Conservation (phyloP, 2,888 invertebrate species). For the Tethea ocularis region DNA sequence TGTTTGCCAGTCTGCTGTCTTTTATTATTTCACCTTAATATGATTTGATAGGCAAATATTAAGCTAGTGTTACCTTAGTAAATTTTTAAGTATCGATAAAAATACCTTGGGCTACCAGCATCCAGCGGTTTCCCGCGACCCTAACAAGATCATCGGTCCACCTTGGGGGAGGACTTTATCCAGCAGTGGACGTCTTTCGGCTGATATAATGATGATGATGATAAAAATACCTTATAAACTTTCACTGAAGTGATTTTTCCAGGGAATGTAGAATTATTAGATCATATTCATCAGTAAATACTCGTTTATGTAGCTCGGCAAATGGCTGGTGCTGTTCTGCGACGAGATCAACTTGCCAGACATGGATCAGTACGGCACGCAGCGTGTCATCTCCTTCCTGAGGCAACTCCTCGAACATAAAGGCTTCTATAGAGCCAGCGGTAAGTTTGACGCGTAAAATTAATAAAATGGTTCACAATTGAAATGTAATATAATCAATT, state of each 20-base stretch:
- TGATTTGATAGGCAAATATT: too few species aligned
- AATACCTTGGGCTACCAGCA: too few species aligned
- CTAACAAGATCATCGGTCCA: too few species aligned
- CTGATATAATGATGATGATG: too few species aligned
- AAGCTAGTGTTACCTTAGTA: too few species aligned
- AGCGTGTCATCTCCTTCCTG: conserved; percentile 99
- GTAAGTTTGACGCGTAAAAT: conserved; percentile 43
- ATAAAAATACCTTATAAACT: too few species aligned
- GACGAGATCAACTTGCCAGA: conserved; percentile 99
- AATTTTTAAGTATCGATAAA: too few species aligned
- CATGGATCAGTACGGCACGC: conserved; percentile 98
- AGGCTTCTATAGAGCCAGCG: conserved; percentile 93
- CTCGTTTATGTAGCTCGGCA: conserved; percentile 88
- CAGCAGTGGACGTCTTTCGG: too few species aligned
- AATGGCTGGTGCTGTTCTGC: conserved; percentile 99
- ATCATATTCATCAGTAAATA: conserved; percentile 8
- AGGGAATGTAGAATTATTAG: background rate
- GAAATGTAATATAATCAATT: background rate
- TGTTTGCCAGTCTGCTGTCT: background rate
- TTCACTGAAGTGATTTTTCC: background rate
- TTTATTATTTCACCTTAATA: too few species aligned
- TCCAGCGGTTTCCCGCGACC: too few species aligned
- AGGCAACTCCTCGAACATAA: conserved; percentile 98
- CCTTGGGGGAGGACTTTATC: too few species aligned
- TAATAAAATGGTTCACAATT: background rate